Conservation (phyloP, 2,113 vertebrate genomes). For the Sarotherodon lohbergeri region DNA sequence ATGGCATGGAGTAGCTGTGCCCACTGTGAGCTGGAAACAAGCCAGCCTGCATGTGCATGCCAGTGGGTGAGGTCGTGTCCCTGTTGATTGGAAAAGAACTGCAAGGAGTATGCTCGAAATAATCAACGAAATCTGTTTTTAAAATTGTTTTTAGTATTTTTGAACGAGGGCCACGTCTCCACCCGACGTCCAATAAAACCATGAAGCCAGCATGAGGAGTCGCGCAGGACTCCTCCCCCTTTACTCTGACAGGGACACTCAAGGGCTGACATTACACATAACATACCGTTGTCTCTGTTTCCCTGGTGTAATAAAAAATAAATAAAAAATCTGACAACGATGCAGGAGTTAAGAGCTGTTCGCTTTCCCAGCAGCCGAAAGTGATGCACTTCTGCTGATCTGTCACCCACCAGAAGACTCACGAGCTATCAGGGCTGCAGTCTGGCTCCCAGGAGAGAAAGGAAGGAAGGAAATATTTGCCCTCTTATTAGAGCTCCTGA, state of each 20-base stretch:
- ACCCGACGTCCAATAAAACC: conserved; percentile 52
- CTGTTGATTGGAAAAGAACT: conserved; percentile 51
- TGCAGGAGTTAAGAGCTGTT: conserved; percentile 73
- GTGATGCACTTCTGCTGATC: background rate
- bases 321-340: conserved; percentile 5
- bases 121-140: conserved; percentile 29
- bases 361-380: background rate
- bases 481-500: conserved; percentile 6
- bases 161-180: conserved; percentile 14
- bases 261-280: conserved; percentile 94
- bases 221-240: conserved; percentile 70
- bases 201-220: conserved; percentile 75
- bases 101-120: background rate
- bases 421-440: conserved; percentile 1
- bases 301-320: conserved; percentile 88
- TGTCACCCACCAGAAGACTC: conserved; percentile 11
- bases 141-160: background rate
- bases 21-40: conserved; percentile 72
- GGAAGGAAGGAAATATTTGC: background rate
- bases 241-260: conserved; percentile 89
- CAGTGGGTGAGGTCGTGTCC: conserved; percentile 74
- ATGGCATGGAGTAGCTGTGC: conserved; percentile 92
- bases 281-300: conserved; percentile 77
- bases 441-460: background rate
- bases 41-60: conserved; percentile 84